Percentiles rank a stretch among this genome's conserved stretches.
Evolutionary conservation across 1,140 invertebrate species (phyloP).

Genomic region (Armadillidium nasatum): DNA sequence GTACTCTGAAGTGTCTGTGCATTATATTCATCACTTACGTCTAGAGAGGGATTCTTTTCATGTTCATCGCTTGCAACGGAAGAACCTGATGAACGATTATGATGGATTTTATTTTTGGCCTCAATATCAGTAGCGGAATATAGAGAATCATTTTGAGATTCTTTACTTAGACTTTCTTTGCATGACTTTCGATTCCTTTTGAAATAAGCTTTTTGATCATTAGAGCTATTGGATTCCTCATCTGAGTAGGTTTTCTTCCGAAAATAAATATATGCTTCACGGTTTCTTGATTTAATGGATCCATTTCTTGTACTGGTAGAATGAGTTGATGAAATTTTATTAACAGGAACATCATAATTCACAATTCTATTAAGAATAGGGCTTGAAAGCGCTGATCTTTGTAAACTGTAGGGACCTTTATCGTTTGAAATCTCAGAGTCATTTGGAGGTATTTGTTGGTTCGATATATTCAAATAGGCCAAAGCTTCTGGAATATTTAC

Average conservation of each 20-base stretch:
- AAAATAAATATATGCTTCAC: neutral
- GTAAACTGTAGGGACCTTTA: neutral
- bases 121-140: too few relatives aligned
- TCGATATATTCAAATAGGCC: neutral
- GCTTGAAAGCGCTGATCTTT: neutral
- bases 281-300: neutral
- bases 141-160: too few relatives aligned
- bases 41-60: too few relatives aligned
- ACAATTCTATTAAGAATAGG: neutral
- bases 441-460: neutral
- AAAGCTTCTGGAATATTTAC: neutral
- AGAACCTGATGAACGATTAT: too few relatives aligned
- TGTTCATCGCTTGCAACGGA: too few relatives aligned
- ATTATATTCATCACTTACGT: too few relatives aligned
- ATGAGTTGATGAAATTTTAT: too few relatives aligned
- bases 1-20: too few relatives aligned
- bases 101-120: too few relatives aligned
- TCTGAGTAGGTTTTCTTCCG: neutral
- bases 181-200: too few relatives aligned
- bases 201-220: neutral
- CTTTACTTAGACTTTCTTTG: too few relatives aligned
- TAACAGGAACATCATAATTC: neutral
- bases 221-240: neutral
- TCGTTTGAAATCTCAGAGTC: too few relatives aligned
- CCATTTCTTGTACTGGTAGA: neutral